Evolutionary conservation across 2,113 vertebrate genomes (phyloP), one percentile per base, ranked within the genome.

Genomic region (Syngnathus floridae): DNA sequence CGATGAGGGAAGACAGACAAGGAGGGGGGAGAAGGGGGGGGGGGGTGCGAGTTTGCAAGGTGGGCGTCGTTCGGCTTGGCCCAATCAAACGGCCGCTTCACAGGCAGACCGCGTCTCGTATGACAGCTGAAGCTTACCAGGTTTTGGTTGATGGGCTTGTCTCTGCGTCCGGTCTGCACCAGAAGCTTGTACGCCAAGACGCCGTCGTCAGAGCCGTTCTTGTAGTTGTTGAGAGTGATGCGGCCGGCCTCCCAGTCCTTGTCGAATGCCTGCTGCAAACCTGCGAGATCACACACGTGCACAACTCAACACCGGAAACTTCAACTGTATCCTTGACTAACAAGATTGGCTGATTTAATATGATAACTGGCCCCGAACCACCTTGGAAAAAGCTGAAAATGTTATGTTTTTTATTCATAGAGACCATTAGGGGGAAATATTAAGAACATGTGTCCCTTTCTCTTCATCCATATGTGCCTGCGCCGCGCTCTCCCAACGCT

Each of bases 141-240:
- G 80, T 89, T 95, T 77, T 93, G 80, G 85, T 95, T 94, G 72
- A 95, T 89, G 57, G 96, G 94, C 72, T 94, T 98, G 12, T 96
- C 95, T 8, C 91, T 87, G 78, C 91, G 93, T 77, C 96, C 96
- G 0, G 96, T 99, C 84, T 99, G 96, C 67, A 97, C 94, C 84
- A 99, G 78, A 56, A 99, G 94, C 68, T 98, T 98, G 82, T 98
- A 98, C 55, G 96, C 97, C 75, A 99, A 86, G 66, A 99, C 91
- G 1, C 93, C 95, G 55, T 95, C 94, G 0, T 98, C 95, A 0
- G 96, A 98, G 76, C 93, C 97, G 35, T 99, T 98, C 82, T 87
- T 94, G 54, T 97, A 99, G 90, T 80, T 94, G 85, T 83, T 92
- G 63, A 84, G 88, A 55, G 94, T 95, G 82, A 99, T 98, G 82